Evolutionary conservation across 2,113 vertebrate species (phyloP).

Genomic region (Megaleporinus macrocephalus): DNA sequence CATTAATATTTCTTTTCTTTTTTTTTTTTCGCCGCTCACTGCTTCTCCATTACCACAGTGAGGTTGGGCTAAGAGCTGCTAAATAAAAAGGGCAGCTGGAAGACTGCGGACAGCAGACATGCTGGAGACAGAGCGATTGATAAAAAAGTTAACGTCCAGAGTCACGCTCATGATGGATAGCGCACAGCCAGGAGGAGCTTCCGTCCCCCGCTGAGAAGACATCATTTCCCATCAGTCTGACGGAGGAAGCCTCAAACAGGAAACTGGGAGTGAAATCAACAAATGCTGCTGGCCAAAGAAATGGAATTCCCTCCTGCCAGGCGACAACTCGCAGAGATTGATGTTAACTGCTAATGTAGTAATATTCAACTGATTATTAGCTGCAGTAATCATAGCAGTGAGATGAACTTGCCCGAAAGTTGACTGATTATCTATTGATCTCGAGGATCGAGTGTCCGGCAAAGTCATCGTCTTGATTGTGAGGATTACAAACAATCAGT

Average conservation of each 20-base stretch:
- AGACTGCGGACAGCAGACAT: constrained; percentile 79
- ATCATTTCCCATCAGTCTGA: constrained; percentile 54
- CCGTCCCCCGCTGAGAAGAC: constrained; percentile 50
- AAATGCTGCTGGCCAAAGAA: constrained; percentile 42
- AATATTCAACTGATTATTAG: constrained; percentile 27
- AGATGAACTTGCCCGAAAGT: constrained; percentile 5
- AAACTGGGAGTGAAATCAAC: constrained; percentile 49
- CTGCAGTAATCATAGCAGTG: constrained; percentile 14
- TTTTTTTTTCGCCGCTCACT: constrained; percentile 71
- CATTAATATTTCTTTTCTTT: constrained; percentile 68
- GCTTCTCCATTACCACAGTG: constrained; percentile 79
- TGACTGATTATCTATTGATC: constrained; percentile 1
- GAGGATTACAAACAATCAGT: constrained; percentile 17
- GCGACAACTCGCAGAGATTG: constrained; percentile 38
- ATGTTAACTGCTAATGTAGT: constrained; percentile 21
- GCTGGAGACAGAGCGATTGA: constrained; percentile 81
- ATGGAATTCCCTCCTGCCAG: constrained; percentile 20
- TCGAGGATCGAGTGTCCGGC: constrained; percentile 3
- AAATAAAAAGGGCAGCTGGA: constrained; percentile 80
- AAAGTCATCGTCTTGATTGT: constrained; percentile 4
- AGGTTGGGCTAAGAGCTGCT: constrained; percentile 76
- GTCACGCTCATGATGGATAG: constrained; percentile 74
- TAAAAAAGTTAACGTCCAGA: constrained; percentile 81
- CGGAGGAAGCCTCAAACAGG: constrained; percentile 47
- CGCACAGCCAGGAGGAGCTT: constrained; percentile 68